Conservation (phyloP, 2,888 invertebrate species). For the Diploptera punctata region DNA sequence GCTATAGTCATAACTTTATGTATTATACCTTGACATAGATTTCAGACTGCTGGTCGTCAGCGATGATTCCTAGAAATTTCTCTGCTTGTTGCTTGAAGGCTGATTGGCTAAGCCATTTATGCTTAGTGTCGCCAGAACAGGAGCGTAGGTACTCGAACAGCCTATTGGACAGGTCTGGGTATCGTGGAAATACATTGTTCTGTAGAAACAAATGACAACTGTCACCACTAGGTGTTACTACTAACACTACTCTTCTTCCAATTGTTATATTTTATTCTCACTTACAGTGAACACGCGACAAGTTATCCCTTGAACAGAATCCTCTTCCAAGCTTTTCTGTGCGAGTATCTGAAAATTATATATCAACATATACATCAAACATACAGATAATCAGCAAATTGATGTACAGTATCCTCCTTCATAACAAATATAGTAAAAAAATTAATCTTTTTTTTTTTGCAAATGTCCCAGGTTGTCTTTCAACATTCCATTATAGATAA, state of each 20-base stretch:
- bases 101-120: constrained; percentile 62
- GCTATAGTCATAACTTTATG: no score
- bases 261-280: no score
- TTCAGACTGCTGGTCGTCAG: constrained; percentile 51
- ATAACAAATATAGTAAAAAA: no score
- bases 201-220: constrained; percentile 52
- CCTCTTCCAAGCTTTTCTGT: constrained; percentile 72
- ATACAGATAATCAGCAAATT: no score
- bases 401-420: no score
- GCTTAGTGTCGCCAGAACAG: constrained; percentile 65
- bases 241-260: constrained; percentile 17
- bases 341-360: constrained; percentile 70
- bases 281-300: constrained; percentile 26
- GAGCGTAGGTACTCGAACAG: constrained; percentile 70
- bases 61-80: constrained; percentile 59
- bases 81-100: constrained; percentile 79
- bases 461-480: no score
- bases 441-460: no score
- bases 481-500: no score
- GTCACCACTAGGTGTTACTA: no score
- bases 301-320: constrained; percentile 74
- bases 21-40: constrained; percentile 52
- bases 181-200: constrained; percentile 81
- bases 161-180: constrained; percentile 72
- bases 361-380: no score